A percentile compares a stretch with the other conserved stretches of the same genome.
phyloP scores from a whole-genome alignment of 64 coral and sea anemone genomes.

The Actinia tenebrosa region DNA sequence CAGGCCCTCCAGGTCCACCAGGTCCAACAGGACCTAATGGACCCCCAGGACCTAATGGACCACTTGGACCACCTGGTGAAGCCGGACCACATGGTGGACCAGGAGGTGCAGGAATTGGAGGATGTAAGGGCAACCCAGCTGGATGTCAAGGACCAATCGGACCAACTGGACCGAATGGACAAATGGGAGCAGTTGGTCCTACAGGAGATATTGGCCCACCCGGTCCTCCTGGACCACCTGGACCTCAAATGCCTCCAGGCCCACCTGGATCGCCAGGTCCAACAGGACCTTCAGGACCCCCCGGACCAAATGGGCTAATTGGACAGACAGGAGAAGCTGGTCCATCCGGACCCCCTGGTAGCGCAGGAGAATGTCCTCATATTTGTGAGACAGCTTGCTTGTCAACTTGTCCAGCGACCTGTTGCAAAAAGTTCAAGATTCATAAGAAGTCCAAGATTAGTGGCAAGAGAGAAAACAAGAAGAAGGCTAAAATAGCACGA shows the following conservation, averaged over 20 bases:
- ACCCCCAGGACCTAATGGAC: conserved; percentile 7
- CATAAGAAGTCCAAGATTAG: conserved; percentile 31
- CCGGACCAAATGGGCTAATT: conserved; percentile 60
- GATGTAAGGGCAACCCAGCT: conserved; percentile 2
- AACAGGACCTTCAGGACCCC: conserved; percentile 60
- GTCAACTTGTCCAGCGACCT: conserved; percentile 48
- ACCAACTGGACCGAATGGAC: background rate
- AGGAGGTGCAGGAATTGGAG: background rate
- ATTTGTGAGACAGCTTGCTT: conserved; percentile 66
- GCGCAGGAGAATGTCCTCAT: conserved; percentile 39
- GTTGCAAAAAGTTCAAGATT: conserved; percentile 31
- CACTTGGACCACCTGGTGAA: conserved; percentile 15
- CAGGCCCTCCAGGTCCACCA: conserved; percentile 44
- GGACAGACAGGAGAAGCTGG: conserved; percentile 50
- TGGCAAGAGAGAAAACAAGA: conserved; percentile 4
- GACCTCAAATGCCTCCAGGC: conserved; percentile 38
- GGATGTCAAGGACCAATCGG: background rate
- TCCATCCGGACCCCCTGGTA: conserved; percentile 53
- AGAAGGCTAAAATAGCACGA: conserved; percentile 12
- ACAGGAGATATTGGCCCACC: conserved; percentile 9
- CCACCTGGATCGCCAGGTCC: conserved; percentile 44
- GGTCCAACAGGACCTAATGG: conserved; percentile 73
- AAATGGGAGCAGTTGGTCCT: background rate
- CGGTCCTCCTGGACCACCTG: conserved; percentile 45
- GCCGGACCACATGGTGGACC: background rate